Conservation (phyloP, 2,888 invertebrate genomes). For the Papilio demoleus region DNA sequence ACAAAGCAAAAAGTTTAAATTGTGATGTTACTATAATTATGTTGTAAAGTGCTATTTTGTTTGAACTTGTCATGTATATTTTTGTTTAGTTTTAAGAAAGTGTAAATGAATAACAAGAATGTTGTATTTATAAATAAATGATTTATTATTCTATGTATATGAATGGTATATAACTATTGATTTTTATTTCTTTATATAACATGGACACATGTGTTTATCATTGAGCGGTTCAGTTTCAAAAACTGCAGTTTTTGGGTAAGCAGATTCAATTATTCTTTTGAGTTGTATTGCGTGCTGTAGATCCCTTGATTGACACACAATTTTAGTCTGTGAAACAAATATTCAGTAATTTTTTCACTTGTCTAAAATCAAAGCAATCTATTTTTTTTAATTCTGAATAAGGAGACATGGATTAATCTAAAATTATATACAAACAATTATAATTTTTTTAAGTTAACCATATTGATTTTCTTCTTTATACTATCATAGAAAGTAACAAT, state of each 20-base stretch:
- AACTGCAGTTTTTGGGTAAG: constrained; percentile 58
- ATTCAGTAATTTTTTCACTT: neutral
- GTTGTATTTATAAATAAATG: neutral
- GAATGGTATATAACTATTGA: neutral
- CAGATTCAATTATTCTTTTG: constrained; percentile 66
- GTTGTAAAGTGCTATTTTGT: constrained; percentile 7
- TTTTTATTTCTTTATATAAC: constrained; percentile 49
- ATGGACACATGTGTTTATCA: constrained; percentile 69
- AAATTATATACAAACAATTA: no score
- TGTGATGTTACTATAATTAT: constrained; percentile 26
- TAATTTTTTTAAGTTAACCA: no score
- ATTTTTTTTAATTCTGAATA: no score
- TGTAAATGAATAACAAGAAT: neutral
- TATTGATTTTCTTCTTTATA: no score
- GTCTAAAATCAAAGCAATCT: no score
- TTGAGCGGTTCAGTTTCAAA: constrained; percentile 75
- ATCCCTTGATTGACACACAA: constrained; percentile 93
- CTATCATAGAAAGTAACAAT: no score
- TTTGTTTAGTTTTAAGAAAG: constrained; percentile 20
- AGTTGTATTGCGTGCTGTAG: constrained; percentile 86
- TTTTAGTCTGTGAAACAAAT: constrained; percentile 85
- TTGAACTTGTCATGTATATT: neutral
- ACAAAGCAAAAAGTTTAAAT: constrained; percentile 3
- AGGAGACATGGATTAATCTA: no score
- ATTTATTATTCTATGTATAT: neutral